Evolutionary conservation across 1,140 invertebrate species (phyloP).

Genomic region (Adoxophyes honmai): DNA sequence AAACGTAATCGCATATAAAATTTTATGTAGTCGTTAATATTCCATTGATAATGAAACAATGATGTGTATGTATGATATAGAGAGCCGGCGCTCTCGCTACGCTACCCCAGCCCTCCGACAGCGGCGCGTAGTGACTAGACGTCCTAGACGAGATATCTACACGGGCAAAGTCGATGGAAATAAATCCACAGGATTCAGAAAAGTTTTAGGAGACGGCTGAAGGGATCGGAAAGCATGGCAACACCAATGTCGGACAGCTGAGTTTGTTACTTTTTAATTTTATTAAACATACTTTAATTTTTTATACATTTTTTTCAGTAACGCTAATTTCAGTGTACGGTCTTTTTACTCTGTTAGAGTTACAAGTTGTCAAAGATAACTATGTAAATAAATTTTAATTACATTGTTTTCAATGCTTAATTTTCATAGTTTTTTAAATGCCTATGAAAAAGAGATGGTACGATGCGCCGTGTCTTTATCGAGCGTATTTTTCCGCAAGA

Average conservation of each 20-base stretch:
- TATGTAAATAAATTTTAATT: slow-evolving; percentile 1
- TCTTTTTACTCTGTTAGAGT: background rate
- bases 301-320: slow-evolving; percentile 9
- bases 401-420: slow-evolving; percentile 1
- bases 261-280: slow-evolving; percentile 4
- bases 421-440: background rate
- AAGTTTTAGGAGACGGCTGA: background rate
- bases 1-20: slow-evolving; percentile 37
- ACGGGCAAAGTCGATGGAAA: background rate
- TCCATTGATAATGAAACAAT: slow-evolving; percentile 52
- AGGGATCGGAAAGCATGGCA: background rate
- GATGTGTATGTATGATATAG: slow-evolving; percentile 63
- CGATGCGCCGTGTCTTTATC: background rate
- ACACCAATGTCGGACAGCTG: slow-evolving; percentile 1
- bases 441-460: background rate
- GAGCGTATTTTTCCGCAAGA: background rate
- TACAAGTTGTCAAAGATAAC: slow-evolving; percentile 4
- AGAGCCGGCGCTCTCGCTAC: slow-evolving; percentile 15
- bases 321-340: background rate
- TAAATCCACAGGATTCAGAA: too few relatives aligned
- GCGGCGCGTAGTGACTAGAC: background rate
- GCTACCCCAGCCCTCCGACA: background rate
- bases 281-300: background rate
- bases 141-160: slow-evolving; percentile 1
- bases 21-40: slow-evolving; percentile 34